Base-by-base conservation (phyloP, 2,113 vertebrate genomes). In the Megalops atlanticus region DNA sequence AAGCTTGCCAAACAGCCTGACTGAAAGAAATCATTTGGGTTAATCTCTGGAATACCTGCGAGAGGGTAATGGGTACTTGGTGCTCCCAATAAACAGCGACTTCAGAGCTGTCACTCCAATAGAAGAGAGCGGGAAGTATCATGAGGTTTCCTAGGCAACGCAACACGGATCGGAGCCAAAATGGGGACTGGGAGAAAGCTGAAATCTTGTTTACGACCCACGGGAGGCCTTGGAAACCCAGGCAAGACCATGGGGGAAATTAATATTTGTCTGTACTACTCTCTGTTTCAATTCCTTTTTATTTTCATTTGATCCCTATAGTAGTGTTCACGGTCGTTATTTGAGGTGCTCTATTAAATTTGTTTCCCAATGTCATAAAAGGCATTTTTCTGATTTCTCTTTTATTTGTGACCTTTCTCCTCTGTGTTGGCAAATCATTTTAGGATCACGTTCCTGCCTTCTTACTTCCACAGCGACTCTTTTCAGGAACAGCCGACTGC, bases 81-180 rank as follows among this genome's bases (percentile, higher is more conserved):
- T 27, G 24, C 35, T 47, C 18, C 70, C 36, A 38, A 12, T 47
- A 12, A 52, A 38, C 14, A 10, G 31, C 31, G 35, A 33, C 27
- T 4, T 24, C 40, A 45, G 8, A 38, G 33, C 40, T 49, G 43
- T 64, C 68, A 36, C 6, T 70, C 16, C 41, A 47, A 45, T 33
- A 4, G 33, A n/a, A 39, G 24, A 2, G 39, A 45, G 40, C 8
- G 21, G 12, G 40, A 41, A 74, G 39, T 31, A 39, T 74, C 40
- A 54, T 72, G 36, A 72, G 21, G 4, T 47, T 73, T 80, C 68
- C 33, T n/a, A 73, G 78, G 70, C 35, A 54, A 54, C 69, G n/a
- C 43, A 54, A 21, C 43, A 80, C 36, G 2, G 2, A 16, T 4
- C 43, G 3, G 18, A 74, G 39, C 18, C 16, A 16, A 35, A 15